phyloP scores from a whole-genome alignment of 2,888 invertebrate genomes.

The Aethes cnicana region DNA sequence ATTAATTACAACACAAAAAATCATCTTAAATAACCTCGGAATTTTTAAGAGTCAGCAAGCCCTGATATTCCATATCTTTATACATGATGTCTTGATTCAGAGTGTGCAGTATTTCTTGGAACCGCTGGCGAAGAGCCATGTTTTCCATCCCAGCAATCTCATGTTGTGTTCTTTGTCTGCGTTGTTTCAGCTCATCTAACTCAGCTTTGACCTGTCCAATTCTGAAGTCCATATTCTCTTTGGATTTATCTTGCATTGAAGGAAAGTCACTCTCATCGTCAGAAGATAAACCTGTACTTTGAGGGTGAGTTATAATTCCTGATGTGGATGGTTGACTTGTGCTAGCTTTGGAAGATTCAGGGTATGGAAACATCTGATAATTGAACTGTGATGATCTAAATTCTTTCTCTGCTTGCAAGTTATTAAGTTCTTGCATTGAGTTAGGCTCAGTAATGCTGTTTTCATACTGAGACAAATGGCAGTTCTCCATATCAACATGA shows the following conservation, averaged over 20 bases:
- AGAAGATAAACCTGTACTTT: slow-evolving; percentile 52
- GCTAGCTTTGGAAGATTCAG: slow-evolving; percentile 46
- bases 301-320: slow-evolving; percentile 44
- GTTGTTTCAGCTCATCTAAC: slow-evolving; percentile 87
- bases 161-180: slow-evolving; percentile 89
- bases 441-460: slow-evolving; percentile 86
- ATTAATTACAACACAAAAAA: background rate
- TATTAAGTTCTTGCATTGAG: slow-evolving; percentile 57
- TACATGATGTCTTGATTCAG: slow-evolving; percentile 90
- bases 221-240: slow-evolving; percentile 83
- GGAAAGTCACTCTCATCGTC: slow-evolving; percentile 64
- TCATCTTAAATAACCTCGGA: slow-evolving; percentile 64
- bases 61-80: slow-evolving; percentile 86
- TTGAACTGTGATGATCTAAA: slow-evolving; percentile 60
- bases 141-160: slow-evolving; percentile 94
- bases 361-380: slow-evolving; percentile 60
- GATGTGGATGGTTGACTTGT: slow-evolving; percentile 47
- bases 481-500: slow-evolving; percentile 91
- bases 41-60: slow-evolving; percentile 64
- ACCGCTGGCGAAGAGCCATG: slow-evolving; percentile 89
- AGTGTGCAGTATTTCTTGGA: slow-evolving; percentile 91
- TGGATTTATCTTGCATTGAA: slow-evolving; percentile 53
- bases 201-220: slow-evolving; percentile 88
- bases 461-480: slow-evolving; percentile 88
- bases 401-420: slow-evolving; percentile 47